Evolutionary conservation across 2,888 invertebrate species (phyloP).

Genomic region (Cantharis rufa): DNA sequence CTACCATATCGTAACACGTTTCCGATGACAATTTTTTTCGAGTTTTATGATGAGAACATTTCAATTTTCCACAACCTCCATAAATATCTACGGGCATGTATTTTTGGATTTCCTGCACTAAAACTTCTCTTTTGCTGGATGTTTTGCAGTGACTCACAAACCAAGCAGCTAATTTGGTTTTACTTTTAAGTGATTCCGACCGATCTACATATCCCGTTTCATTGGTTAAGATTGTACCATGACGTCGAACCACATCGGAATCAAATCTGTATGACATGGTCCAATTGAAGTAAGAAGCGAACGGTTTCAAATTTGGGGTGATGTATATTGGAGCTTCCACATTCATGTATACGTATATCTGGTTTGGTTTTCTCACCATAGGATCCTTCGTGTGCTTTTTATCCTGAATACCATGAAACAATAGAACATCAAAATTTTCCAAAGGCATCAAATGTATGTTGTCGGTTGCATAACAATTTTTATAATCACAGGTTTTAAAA

Average conservation of each 20-base stretch:
- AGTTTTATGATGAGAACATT: constrained; percentile 39
- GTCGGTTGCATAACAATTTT: constrained; percentile 56
- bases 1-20: constrained; percentile 58
- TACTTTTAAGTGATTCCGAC: constrained; percentile 36
- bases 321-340: constrained; percentile 56
- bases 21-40: constrained; percentile 54
- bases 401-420: constrained; percentile 56
- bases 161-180: constrained; percentile 61
- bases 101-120: constrained; percentile 58
- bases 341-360: constrained; percentile 58
- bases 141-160: constrained; percentile 61
- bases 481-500: constrained; percentile 48
- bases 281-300: constrained; percentile 59
- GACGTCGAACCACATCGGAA: constrained; percentile 52
- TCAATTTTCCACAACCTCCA: constrained; percentile 62
- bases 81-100: constrained; percentile 65
- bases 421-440: constrained; percentile 58
- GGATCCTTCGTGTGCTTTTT: constrained; percentile 46
- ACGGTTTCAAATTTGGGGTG: constrained; percentile 26
- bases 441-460: constrained; percentile 48
- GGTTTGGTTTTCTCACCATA: constrained; percentile 47
- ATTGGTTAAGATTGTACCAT: constrained; percentile 34
- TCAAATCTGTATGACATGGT: constrained; percentile 62
- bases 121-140: constrained; percentile 54
- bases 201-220: constrained; percentile 33